A percentile compares a stretch with the other conserved stretches of the same genome.
phyloP scores from a whole-genome alignment of 2,888 invertebrate species.

The Metalampra italica region DNA sequence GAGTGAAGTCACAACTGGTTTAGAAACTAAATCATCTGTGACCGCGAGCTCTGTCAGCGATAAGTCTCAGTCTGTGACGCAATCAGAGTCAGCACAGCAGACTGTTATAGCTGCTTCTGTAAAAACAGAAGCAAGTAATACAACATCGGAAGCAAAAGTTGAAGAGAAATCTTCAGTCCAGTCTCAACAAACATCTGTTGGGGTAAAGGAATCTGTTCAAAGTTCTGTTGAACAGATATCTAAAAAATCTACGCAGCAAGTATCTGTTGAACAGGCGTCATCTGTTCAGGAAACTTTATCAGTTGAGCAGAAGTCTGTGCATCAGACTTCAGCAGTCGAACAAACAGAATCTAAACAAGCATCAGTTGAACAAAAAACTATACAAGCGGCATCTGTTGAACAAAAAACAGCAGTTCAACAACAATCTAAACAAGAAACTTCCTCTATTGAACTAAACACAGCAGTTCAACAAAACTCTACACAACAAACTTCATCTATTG shows the following conservation, averaged over 20 bases:
- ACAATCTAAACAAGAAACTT: slow-evolving; percentile 8
- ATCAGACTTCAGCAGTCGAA: slow-evolving; percentile 11
- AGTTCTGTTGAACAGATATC: slow-evolving; percentile 16
- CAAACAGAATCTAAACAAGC: slow-evolving; percentile 10
- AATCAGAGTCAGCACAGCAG: slow-evolving; percentile 38
- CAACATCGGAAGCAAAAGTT: slow-evolving; percentile 28
- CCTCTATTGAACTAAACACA: neutral
- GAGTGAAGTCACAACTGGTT: slow-evolving; percentile 49
- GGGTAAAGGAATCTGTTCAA: slow-evolving; percentile 15
- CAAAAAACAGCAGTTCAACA: slow-evolving; percentile 12
- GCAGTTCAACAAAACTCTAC: slow-evolving; percentile 8
- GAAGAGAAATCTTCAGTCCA: slow-evolving; percentile 18
- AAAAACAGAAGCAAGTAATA: slow-evolving; percentile 11
- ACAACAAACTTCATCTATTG: slow-evolving; percentile 4
- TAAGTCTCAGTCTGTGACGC: slow-evolving; percentile 36
- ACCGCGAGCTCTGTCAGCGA: slow-evolving; percentile 43
- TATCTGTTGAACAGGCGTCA: too few species aligned
- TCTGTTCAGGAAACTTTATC: neutral
- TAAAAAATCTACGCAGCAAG: slow-evolving; percentile 8
- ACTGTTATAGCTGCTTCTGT: slow-evolving; percentile 29
- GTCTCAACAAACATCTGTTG: slow-evolving; percentile 18
- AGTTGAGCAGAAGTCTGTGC: neutral
- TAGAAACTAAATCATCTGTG: slow-evolving; percentile 54
- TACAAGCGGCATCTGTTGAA: slow-evolving; percentile 14
- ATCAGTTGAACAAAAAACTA: slow-evolving; percentile 11